phyloP scores from a whole-genome alignment of 2,797 vertebrate genomes.

The Enteromius radiatus region DNA sequence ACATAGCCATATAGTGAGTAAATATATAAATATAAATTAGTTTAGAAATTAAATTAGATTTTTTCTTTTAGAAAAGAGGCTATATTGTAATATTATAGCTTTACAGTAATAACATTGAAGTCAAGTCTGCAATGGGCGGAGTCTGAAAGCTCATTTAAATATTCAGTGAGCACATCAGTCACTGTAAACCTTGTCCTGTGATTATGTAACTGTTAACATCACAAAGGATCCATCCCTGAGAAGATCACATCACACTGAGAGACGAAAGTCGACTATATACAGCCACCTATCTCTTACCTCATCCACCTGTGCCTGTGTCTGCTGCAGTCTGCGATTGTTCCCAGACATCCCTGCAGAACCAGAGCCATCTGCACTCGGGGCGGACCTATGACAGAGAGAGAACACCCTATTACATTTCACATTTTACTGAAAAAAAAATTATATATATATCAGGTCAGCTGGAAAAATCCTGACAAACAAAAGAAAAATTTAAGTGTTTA shows the following conservation, averaged over 20 bases:
- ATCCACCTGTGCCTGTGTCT: conserved; percentile 82
- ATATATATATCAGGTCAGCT: background rate
- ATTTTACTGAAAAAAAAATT: background rate
- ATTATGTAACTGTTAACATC: background rate
- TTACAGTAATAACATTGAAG: background rate
- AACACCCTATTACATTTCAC: background rate
- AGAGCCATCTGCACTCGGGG: conserved; percentile 51
- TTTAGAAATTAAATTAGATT: no score
- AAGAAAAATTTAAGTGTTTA: background rate
- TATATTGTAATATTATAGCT: background rate
- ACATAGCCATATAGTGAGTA: background rate
- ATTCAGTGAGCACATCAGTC: background rate
- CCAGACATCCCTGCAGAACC: conserved; percentile 51
- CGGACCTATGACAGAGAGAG: conserved; percentile 47
- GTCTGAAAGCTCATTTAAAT: background rate
- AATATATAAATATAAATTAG: background rate
- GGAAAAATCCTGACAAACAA: background rate
- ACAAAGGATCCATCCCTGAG: conserved; percentile 5
- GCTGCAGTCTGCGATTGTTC: conserved; percentile 78
- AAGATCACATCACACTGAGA: background rate
- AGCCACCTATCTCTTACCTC: conserved; percentile 69
- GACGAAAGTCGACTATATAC: background rate
- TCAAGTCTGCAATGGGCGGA: background rate
- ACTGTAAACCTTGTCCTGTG: background rate
- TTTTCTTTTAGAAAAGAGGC: no score